Percentiles rank a stretch among this genome's conserved stretches.
phyloP scores from a whole-genome alignment of 1,140 invertebrate genomes.

The Laupala kohalensis region DNA sequence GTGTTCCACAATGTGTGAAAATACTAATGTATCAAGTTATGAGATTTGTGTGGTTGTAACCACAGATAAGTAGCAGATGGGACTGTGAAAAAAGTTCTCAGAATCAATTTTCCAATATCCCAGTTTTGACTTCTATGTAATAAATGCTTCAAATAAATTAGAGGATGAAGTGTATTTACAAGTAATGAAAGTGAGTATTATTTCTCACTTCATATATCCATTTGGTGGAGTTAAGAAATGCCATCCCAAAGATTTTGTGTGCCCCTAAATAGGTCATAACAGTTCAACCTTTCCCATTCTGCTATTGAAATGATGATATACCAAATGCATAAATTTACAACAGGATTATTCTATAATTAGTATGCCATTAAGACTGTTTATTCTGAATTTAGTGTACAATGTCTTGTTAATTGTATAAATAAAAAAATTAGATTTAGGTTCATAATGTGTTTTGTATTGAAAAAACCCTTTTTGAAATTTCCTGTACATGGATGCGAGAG shows the following conservation, averaged over 20 bases:
- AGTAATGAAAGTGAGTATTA: background rate
- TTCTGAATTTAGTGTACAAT: background rate
- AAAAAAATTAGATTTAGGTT: background rate
- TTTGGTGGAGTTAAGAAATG: background rate
- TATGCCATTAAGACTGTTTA: background rate
- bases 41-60: background rate
- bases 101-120: background rate
- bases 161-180: background rate
- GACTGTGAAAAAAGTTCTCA: background rate
- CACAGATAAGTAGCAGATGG: background rate
- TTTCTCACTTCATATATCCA: background rate
- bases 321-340: background rate
- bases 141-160: background rate
- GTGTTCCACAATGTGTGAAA: no score
- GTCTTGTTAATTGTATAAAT: background rate
- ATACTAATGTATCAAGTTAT: background rate
- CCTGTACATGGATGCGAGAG: no score
- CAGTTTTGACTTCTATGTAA: background rate
- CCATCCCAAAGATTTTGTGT: background rate
- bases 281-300: background rate
- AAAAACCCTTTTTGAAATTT: no score
- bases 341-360: background rate
- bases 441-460: background rate
- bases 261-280: no score
- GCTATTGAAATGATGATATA: no score